These are phyloP conservation scores for Arion vulgaris DNA, from an alignment of 1,140 invertebrate species.

Conservation along the genomic window DNA sequence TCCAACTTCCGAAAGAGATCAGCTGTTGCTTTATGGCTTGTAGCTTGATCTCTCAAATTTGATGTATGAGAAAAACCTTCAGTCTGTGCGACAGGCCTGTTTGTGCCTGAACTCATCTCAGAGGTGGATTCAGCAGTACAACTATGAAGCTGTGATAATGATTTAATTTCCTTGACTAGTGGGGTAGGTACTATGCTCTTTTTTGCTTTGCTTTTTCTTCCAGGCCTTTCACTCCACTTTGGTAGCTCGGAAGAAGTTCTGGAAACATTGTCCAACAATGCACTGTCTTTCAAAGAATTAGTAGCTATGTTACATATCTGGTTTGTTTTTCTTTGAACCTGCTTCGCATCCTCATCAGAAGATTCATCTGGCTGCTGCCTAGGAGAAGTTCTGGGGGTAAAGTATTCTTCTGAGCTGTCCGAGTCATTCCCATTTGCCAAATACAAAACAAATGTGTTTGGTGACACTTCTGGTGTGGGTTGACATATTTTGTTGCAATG, in stretches of 20 bases:
- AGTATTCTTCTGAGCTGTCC: neutral
- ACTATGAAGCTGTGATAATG: neutral
- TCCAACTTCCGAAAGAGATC: neutral
- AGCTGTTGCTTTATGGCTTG: neutral
- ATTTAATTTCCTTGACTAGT: neutral
- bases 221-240: neutral
- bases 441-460: neutral
- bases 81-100: neutral
- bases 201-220: neutral
- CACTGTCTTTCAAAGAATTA: neutral
- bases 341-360: neutral
- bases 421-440: neutral
- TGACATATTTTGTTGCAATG: neutral
- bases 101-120: neutral
- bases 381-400: neutral
- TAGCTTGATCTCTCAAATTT: neutral
- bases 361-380: neutral
- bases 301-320: neutral
- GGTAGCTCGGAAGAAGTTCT: neutral
- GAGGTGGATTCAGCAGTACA: neutral
- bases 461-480: neutral
- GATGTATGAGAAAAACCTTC: neutral
- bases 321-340: neutral
- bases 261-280: neutral
- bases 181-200: neutral